phyloP scores from a whole-genome alignment of 2,888 invertebrate genomes.

The Halictus quadricinctus region DNA sequence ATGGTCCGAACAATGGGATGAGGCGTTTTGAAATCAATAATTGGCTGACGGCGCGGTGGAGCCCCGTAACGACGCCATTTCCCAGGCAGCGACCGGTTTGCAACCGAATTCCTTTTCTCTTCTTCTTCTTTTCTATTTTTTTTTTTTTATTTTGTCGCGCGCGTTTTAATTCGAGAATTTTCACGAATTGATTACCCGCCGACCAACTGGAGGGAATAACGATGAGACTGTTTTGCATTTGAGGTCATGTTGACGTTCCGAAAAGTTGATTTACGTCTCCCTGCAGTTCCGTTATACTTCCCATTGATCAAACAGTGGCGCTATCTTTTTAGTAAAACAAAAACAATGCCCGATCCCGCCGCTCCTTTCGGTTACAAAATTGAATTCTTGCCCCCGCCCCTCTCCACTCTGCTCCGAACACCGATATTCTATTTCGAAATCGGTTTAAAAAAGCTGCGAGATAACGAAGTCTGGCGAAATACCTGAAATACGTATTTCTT shows the following conservation, averaged over 20 bases:
- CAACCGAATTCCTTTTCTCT: neutral
- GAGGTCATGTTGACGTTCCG: constrained; percentile 29
- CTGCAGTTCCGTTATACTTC: constrained; percentile 19
- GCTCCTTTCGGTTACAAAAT: neutral
- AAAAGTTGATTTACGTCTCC: constrained; percentile 38
- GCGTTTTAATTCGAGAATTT: constrained; percentile 27
- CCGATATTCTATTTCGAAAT: neutral
- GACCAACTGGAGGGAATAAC: constrained; percentile 34
- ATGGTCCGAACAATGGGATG: constrained; percentile 36
- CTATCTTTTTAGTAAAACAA: constrained; percentile 7
- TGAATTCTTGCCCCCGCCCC: neutral
- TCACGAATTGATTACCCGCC: constrained; percentile 29
- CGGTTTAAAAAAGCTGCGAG: neutral
- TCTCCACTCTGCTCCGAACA: neutral
- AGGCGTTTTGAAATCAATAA: constrained; percentile 48
- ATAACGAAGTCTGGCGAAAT: neutral
- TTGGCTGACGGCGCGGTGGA: constrained; percentile 13
- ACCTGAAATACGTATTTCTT: neutral
- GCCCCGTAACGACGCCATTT: constrained; percentile 26
- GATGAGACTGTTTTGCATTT: constrained; percentile 40
- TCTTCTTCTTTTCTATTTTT: neutral
- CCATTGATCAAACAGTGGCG: constrained; percentile 19
- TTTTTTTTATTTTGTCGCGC: neutral
- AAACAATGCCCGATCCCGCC: neutral
- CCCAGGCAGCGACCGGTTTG: constrained; percentile 2